Conservation (phyloP, 2,797 vertebrate genomes). For the Prionace glauca region DNA sequence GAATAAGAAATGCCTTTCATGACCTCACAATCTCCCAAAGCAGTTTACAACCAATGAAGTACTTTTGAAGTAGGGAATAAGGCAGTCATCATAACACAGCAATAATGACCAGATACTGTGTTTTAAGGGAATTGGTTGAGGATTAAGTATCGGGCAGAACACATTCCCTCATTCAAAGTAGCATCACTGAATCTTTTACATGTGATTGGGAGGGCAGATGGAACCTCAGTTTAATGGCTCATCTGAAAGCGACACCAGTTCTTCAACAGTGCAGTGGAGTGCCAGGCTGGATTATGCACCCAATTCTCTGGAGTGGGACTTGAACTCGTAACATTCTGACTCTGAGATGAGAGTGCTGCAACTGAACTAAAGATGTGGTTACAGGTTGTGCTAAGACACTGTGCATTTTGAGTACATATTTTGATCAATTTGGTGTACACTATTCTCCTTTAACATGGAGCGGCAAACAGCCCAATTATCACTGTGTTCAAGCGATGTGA, state of each 20-base stretch:
- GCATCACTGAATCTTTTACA: neutral
- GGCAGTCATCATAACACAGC: neutral
- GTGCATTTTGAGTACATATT: neutral
- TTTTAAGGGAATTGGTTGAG: neutral
- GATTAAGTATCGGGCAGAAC: neutral
- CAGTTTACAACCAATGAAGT: neutral
- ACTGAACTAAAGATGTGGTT: too few relatives aligned
- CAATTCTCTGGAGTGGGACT: too few relatives aligned
- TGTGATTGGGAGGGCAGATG: neutral
- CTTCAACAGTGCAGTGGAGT: neutral
- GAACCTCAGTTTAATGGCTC: neutral
- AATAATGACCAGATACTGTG: neutral
- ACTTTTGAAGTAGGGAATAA: neutral
- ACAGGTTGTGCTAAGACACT: too few relatives aligned
- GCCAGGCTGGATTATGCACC: too few relatives aligned
- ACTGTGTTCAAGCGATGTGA: too few relatives aligned
- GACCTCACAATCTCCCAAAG: neutral
- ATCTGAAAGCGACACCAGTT: neutral
- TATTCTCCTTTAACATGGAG: neutral
- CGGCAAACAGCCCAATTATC: too few relatives aligned
- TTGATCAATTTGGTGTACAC: neutral
- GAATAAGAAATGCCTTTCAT: neutral
- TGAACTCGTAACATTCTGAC: too few relatives aligned
- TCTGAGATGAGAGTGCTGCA: too few relatives aligned
- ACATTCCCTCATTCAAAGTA: neutral